These are phyloP conservation scores for Leuciscus idus DNA, from an alignment of 2,113 vertebrate genomes.

Conservation along the genomic window DNA sequence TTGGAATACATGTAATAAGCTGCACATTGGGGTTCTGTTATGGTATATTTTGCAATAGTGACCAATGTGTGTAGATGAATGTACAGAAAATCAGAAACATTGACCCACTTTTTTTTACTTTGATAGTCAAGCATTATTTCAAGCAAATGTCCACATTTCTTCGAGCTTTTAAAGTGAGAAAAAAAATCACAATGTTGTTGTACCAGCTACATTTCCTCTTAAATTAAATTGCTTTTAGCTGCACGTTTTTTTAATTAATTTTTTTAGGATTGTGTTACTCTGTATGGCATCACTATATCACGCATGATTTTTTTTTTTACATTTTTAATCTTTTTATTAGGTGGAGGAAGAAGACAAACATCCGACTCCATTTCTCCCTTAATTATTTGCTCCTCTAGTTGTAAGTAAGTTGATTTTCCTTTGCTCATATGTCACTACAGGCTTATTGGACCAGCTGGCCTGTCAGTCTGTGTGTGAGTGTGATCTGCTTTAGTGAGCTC, in stretches of 20 bases:
- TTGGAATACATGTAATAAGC: neutral
- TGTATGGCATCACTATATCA: neutral
- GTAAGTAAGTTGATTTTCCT: conserved; percentile 28
- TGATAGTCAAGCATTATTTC: neutral
- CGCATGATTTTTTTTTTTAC: neutral
- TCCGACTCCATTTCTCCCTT: neutral
- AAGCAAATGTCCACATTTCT: neutral
- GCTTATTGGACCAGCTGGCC: conserved; percentile 37
- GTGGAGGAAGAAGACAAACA: neutral
- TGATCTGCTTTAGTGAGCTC: conserved; percentile 31
- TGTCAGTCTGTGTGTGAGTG: conserved; percentile 35
- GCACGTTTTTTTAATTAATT: neutral
- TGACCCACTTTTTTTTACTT: neutral
- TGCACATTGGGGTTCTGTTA: neutral
- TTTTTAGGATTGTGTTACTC: neutral
- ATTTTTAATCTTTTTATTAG: too few relatives aligned
- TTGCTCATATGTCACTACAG: conserved; percentile 20
- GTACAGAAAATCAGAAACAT: neutral
- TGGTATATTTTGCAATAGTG: neutral
- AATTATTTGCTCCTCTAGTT: neutral
- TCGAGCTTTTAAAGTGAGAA: neutral
- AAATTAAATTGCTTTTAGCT: neutral
- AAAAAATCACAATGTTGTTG: neutral
- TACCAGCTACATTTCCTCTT: neutral
- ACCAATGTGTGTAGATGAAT: neutral